Evolutionary conservation across 2,888 invertebrate genomes (phyloP).

Genomic region (Cheilosia variabilis): DNA sequence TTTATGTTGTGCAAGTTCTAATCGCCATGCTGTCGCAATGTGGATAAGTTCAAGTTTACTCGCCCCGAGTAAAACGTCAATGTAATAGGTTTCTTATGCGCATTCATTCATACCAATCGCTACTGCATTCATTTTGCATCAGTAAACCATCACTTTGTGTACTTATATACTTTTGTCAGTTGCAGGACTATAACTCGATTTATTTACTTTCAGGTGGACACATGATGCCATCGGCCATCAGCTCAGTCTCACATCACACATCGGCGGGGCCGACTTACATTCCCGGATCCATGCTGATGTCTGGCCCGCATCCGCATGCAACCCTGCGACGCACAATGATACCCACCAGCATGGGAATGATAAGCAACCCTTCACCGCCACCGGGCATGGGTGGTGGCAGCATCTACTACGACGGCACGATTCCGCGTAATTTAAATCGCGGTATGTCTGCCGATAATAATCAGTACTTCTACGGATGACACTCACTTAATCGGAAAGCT

Average conservation of each 20-base stretch:
- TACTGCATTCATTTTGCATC: too few relatives aligned
- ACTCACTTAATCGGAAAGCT: slow-evolving; percentile 81
- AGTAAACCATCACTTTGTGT: neutral
- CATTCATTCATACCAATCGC: too few relatives aligned
- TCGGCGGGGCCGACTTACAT: slow-evolving; percentile 79
- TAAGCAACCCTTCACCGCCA: slow-evolving; percentile 76
- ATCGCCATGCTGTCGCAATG: neutral
- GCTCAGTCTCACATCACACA: slow-evolving; percentile 79
- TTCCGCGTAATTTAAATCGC: slow-evolving; percentile 80
- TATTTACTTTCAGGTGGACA: slow-evolving; percentile 77
- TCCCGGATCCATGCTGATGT: slow-evolving; percentile 81
- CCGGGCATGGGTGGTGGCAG: slow-evolving; percentile 75
- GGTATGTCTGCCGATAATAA: slow-evolving; percentile 80
- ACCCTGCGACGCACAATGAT: slow-evolving; percentile 81
- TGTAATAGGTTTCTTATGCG: too few relatives aligned
- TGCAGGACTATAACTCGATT: neutral
- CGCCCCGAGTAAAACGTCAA: too few relatives aligned
- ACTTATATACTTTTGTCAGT: too few relatives aligned
- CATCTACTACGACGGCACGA: slow-evolving; percentile 81
- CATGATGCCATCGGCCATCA: slow-evolving; percentile 79
- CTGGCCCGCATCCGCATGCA: slow-evolving; percentile 81
- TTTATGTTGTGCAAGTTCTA: neutral
- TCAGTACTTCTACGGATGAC: slow-evolving; percentile 83
- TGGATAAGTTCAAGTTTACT: too few relatives aligned
- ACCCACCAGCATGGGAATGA: slow-evolving; percentile 81